A percentile compares a stretch with the other conserved stretches of the same genome.
These are phyloP conservation scores for Falcaria lacertinaria DNA, from an alignment of 2,888 invertebrate species.

Conservation along the genomic window DNA sequence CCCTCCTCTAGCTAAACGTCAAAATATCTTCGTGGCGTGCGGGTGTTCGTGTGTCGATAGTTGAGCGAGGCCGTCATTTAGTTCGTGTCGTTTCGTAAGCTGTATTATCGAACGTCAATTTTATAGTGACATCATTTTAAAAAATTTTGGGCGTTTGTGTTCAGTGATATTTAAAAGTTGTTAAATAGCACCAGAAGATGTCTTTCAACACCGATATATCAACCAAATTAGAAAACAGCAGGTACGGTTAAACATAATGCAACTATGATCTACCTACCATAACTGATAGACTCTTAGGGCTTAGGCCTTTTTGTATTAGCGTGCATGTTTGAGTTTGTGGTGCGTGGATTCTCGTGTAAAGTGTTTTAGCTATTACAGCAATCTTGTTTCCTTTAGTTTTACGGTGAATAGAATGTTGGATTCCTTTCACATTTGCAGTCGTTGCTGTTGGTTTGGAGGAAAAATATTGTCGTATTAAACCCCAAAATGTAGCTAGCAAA, in stretches of 20 bases:
- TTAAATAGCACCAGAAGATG: constrained; percentile 75
- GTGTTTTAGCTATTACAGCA: constrained; percentile 6
- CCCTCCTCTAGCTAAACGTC: constrained; percentile 71
- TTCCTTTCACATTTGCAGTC: constrained; percentile 40
- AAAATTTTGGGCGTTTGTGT: constrained; percentile 66
- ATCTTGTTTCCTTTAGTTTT: constrained; percentile 7
- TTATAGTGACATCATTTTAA: constrained; percentile 55
- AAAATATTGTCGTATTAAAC: constrained; percentile 18
- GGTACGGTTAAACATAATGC: constrained; percentile 67
- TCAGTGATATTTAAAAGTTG: constrained; percentile 72
- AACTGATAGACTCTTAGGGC: constrained; percentile 21
- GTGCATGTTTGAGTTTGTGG: constrained; percentile 23
- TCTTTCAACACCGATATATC: constrained; percentile 75
- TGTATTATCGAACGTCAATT: constrained; percentile 53
- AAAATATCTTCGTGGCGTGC: constrained; percentile 52
- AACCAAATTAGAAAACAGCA: constrained; percentile 76
- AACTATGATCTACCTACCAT: constrained; percentile 31
- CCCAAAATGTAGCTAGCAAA: constrained; percentile 6
- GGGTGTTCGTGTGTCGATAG: constrained; percentile 33
- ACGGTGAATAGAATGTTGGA: constrained; percentile 15
- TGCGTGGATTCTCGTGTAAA: constrained; percentile 33
- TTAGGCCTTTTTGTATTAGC: constrained; percentile 22
- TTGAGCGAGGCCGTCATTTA: constrained; percentile 32
- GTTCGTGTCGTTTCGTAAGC: constrained; percentile 61
- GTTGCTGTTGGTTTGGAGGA: constrained; percentile 17